phyloP scores from a whole-genome alignment of 2,888 invertebrate genomes.

The Philopedon plagiatum region DNA sequence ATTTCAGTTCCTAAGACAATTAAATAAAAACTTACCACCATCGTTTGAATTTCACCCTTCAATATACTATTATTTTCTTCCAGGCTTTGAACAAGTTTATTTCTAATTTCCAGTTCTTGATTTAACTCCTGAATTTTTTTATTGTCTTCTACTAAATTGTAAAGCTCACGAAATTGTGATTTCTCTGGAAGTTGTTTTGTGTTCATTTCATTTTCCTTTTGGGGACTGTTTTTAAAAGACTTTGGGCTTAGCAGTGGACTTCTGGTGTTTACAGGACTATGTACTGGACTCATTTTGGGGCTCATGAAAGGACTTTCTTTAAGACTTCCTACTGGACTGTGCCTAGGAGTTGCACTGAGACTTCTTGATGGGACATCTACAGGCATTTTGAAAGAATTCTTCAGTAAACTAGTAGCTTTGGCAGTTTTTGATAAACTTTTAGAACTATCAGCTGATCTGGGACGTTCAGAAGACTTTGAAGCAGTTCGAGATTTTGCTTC shows the following conservation, averaged over 20 bases:
- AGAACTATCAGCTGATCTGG: neutral
- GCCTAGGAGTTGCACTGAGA: neutral
- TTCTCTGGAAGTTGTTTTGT: conserved; percentile 8
- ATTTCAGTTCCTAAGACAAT: neutral
- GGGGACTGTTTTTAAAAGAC: neutral
- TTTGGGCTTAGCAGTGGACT: conserved; percentile 19
- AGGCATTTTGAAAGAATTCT: conserved; percentile 34
- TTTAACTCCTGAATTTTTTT: conserved; percentile 40
- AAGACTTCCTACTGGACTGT: conserved; percentile 4
- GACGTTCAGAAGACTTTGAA: neutral
- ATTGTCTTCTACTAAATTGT: conserved; percentile 17
- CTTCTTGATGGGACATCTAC: neutral
- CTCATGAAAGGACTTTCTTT: conserved; percentile 23
- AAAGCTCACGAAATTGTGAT: conserved; percentile 13
- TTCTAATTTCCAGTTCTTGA: conserved; percentile 58
- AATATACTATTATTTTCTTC: conserved; percentile 66
- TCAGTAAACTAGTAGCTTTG: conserved; percentile 34
- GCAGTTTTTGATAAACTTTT: conserved; percentile 22
- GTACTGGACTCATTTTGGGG: conserved; percentile 28
- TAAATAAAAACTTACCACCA: conserved; percentile 63
- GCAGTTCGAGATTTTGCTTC: neutral
- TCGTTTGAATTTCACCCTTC: conserved; percentile 62
- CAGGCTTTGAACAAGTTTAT: conserved; percentile 63
- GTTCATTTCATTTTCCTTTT: neutral
- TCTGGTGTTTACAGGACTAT: neutral